phyloP scores from a whole-genome alignment of 1,140 invertebrate species.

The Tetragonula clypearis region DNA sequence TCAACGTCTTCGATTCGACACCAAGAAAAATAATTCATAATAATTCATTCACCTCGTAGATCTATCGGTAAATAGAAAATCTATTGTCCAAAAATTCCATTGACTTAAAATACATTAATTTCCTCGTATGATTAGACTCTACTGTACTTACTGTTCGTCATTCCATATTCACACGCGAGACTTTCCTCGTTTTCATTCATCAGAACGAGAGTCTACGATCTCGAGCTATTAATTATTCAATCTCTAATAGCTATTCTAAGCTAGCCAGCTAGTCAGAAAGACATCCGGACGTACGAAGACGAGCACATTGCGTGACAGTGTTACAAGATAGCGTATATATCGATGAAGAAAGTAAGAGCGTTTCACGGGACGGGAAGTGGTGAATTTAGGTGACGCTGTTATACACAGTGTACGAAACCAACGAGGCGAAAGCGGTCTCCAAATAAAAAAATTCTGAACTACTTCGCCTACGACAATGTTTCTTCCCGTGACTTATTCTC shows the following conservation, averaged over 20 bases:
- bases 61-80: no score
- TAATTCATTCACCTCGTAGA: no score
- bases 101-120: no score
- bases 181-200: background rate
- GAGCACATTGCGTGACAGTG: conserved; percentile 16
- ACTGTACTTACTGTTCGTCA: background rate
- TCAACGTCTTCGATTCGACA: no score
- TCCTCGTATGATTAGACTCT: background rate
- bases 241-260: background rate
- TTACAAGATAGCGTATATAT: conserved; percentile 13
- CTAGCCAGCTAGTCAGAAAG: no score
- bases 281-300: background rate
- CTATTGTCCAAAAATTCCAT: no score
- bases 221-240: background rate
- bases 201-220: background rate
- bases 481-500: conserved; percentile 3
- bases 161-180: background rate
- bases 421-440: conserved; percentile 37
- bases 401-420: background rate
- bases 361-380: conserved; percentile 25
- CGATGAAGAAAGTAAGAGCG: conserved; percentile 54
- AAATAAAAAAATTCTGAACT: conserved; percentile 12
- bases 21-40: no score
- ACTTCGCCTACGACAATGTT: conserved; percentile 26
- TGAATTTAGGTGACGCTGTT: conserved; percentile 43